These are phyloP conservation scores for Cynoglossus semilaevis DNA, from an alignment of 2,113 vertebrate species.

Conservation along the genomic window DNA sequence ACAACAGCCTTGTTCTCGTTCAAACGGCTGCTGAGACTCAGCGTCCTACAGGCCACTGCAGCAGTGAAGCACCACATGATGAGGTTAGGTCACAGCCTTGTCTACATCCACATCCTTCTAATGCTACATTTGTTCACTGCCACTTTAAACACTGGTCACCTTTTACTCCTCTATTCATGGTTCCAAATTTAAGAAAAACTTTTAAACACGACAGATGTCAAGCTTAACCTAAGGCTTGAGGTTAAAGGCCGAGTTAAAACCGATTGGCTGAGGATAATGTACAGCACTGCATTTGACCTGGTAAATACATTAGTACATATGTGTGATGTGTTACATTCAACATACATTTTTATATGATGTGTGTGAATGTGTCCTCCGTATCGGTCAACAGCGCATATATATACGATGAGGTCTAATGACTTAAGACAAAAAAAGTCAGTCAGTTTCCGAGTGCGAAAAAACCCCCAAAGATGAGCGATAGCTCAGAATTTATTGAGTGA, in stretches of 20 bases:
- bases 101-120: constrained; percentile 22
- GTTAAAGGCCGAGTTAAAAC: constrained; percentile 1
- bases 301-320: too few relatives aligned
- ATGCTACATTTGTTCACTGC: constrained; percentile 22
- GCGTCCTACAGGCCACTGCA: constrained; percentile 33
- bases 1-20: constrained; percentile 72
- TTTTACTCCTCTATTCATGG: constrained; percentile 9
- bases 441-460: too few relatives aligned
- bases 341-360: too few relatives aligned
- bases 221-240: constrained; percentile 4
- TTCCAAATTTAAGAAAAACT: constrained; percentile 17
- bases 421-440: too few relatives aligned
- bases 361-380: too few relatives aligned
- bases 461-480: too few relatives aligned
- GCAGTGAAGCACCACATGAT: constrained; percentile 29
- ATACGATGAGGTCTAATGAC: too few relatives aligned
- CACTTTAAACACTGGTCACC: constrained; percentile 20
- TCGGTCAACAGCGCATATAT: too few relatives aligned
- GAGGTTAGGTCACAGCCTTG: constrained; percentile 45
- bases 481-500: too few relatives aligned
- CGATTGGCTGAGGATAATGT: neutral
- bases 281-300: neutral
- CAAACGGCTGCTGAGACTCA: constrained; percentile 34
- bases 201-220: constrained; percentile 6
- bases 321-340: too few relatives aligned